Evolutionary conservation across 2,888 invertebrate species (phyloP).

Genomic region (Bursaphelenchus okinawaensis): DNA sequence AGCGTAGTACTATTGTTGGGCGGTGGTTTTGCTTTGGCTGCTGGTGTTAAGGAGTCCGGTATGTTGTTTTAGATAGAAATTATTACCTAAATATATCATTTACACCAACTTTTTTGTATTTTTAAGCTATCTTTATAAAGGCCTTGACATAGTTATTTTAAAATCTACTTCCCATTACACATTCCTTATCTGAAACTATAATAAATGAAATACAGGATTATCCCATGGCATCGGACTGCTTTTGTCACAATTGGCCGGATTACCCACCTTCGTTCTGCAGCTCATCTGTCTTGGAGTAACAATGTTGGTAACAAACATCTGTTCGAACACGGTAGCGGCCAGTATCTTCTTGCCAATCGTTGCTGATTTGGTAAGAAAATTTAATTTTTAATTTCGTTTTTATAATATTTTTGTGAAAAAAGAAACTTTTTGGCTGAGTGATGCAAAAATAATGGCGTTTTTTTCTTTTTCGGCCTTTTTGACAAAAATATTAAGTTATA

Average conservation of each 20-base stretch:
- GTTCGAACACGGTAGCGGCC: conserved; percentile 83
- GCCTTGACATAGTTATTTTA: too few species aligned
- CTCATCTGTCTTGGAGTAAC: conserved; percentile 68
- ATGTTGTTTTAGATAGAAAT: conserved; percentile 66
- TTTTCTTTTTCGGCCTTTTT: too few species aligned
- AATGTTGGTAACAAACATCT: conserved; percentile 78
- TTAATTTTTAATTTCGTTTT: too few species aligned
- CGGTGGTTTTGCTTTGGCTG: conserved; percentile 46
- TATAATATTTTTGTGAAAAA: too few species aligned
- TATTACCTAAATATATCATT: neutral
- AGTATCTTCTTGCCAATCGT: conserved; percentile 65
- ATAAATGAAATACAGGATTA: too few species aligned
- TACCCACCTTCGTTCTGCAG: conserved; percentile 3
- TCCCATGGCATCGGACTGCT: conserved; percentile 2
- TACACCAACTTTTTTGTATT: neutral
- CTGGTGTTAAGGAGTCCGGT: conserved; percentile 64
- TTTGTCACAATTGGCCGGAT: neutral
- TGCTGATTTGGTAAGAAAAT: conserved; percentile 63
- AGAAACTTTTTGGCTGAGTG: too few species aligned
- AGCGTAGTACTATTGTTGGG: conserved; percentile 38
- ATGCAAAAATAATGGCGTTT: too few species aligned
- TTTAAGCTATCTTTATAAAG: too few species aligned
- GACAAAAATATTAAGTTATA: too few species aligned
- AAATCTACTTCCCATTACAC: too few species aligned
- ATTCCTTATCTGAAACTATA: too few species aligned